phyloP scores from a whole-genome alignment of 2,797 vertebrate genomes.

The Mareca strepera region DNA sequence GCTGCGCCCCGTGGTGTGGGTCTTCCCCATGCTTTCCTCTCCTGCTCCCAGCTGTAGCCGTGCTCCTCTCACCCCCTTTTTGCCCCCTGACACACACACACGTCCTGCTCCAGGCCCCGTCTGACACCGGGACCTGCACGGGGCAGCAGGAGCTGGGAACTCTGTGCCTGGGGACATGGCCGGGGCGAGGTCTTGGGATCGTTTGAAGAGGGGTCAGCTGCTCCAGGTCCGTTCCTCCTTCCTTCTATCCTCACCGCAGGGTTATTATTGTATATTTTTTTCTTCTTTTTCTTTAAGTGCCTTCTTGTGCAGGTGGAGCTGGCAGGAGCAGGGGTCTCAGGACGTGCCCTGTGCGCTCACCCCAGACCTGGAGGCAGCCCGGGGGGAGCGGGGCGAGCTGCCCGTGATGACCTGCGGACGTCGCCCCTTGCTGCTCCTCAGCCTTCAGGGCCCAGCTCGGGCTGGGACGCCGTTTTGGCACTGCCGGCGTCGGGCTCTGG shows the following conservation, averaged over 20 bases:
- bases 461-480: neutral
- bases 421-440: neutral
- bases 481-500: neutral
- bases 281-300: constrained; percentile 55
- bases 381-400: neutral
- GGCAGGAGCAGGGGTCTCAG: constrained; percentile 23
- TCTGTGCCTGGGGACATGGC: neutral
- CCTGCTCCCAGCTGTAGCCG: rapidly evolving
- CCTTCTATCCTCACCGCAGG: neutral
- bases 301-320: constrained; percentile 33
- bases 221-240: neutral
- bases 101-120: neutral
- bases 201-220: neutral
- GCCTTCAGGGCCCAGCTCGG: neutral
- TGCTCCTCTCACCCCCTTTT: neutral
- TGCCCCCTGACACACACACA: neutral
- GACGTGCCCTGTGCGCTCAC: neutral
- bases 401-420: rapidly evolving
- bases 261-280: neutral
- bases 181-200: neutral
- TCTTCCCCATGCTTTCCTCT: neutral
- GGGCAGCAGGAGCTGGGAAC: neutral
- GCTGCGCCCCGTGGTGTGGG: neutral
- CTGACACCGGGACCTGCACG: rapidly evolving
- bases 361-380: neutral